A percentile compares a stretch with the other conserved stretches of the same genome.
Evolutionary conservation across 2,888 invertebrate genomes (phyloP).

Genomic region (Drosophila emarginata): DNA sequence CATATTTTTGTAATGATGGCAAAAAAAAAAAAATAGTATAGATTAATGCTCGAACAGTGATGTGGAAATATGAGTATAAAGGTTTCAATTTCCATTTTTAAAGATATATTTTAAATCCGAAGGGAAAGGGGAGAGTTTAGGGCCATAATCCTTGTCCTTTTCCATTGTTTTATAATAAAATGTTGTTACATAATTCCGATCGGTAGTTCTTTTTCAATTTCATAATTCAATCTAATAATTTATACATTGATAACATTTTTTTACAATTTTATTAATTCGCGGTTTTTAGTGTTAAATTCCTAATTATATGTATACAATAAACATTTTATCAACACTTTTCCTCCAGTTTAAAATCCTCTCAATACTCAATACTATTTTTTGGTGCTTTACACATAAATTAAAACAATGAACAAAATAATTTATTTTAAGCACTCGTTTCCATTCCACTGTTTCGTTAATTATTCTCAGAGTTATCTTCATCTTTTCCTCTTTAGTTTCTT

Average conservation of each 20-base stretch:
- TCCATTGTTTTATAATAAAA: background rate
- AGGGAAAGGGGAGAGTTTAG: too few relatives aligned
- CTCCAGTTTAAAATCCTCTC: too few relatives aligned
- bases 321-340: too few relatives aligned
- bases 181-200: too few relatives aligned
- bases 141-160: background rate
- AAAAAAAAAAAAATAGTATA: conserved; percentile 16
- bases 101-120: background rate
- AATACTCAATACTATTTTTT: too few relatives aligned
- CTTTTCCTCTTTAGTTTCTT: background rate
- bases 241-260: too few relatives aligned
- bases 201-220: too few relatives aligned
- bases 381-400: too few relatives aligned
- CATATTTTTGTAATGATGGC: conserved; percentile 32
- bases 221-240: too few relatives aligned
- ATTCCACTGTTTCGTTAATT: background rate
- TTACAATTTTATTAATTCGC: too few relatives aligned
- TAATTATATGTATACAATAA: too few relatives aligned
- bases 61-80: conserved; percentile 17
- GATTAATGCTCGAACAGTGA: conserved; percentile 6
- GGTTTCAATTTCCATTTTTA: background rate
- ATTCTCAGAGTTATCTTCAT: background rate
- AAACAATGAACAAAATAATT: background rate
- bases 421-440: background rate
- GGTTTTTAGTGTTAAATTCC: too few relatives aligned